Conservation (phyloP, 2,888 invertebrate genomes). For the Ctenicera cuprea region DNA sequence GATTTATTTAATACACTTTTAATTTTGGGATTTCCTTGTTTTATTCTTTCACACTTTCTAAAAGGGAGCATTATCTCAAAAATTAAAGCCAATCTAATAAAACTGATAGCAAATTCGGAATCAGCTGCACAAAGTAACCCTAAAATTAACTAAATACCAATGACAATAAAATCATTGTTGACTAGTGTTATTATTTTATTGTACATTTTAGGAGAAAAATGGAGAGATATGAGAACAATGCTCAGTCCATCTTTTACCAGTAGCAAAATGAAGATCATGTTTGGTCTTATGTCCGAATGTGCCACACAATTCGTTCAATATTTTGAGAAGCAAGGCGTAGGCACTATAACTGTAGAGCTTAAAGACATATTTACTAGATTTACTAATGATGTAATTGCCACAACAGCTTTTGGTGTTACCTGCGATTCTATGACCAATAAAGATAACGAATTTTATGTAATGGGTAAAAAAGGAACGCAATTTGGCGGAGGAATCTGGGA, state of each 20-base stretch:
- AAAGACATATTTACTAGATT: slow-evolving; percentile 72
- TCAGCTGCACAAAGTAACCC: too few relatives aligned
- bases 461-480: slow-evolving; percentile 71
- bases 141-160: too few relatives aligned
- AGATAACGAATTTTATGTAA: slow-evolving; percentile 73
- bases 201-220: slow-evolving; percentile 14
- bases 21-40: too few relatives aligned
- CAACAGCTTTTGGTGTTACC: slow-evolving; percentile 73
- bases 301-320: not conserved
- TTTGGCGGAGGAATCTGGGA: slow-evolving; percentile 61
- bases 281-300: slow-evolving; percentile 51
- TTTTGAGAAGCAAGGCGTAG: slow-evolving; percentile 19
- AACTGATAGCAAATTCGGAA: too few relatives aligned
- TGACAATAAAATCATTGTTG: too few relatives aligned
- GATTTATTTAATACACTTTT: too few relatives aligned
- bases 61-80: too few relatives aligned
- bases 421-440: slow-evolving; percentile 73
- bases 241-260: slow-evolving; percentile 64
- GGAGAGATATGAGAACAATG: slow-evolving; percentile 66
- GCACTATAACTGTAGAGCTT: slow-evolving; percentile 64
- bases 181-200: not conserved
- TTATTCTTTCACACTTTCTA: too few relatives aligned
- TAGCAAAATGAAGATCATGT: slow-evolving; percentile 58
- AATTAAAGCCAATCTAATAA: too few relatives aligned
- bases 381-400: slow-evolving; percentile 74